phyloP scores from a whole-genome alignment of 2,113 vertebrate genomes.

The Seriola rivoliana region DNA sequence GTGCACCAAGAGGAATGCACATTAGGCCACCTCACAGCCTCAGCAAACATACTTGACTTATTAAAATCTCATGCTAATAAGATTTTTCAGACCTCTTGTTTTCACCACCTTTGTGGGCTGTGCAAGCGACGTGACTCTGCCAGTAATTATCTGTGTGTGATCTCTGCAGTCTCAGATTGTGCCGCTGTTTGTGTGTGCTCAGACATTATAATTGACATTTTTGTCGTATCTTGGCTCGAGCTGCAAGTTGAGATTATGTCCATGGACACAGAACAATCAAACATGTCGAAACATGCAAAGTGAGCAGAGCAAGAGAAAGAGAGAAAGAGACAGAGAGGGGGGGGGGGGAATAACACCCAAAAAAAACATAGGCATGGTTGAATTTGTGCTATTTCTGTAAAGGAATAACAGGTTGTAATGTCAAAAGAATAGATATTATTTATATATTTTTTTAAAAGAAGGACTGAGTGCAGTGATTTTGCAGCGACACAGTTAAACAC shows the following conservation, averaged over 20 bases:
- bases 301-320: neutral
- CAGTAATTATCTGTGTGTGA: neutral
- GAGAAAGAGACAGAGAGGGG: neutral
- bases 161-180: constrained; percentile 4
- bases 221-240: constrained; percentile 34
- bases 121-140: neutral
- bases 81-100: neutral
- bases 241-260: constrained; percentile 32
- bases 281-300: constrained; percentile 59
- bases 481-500: constrained; percentile 22
- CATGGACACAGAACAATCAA: constrained; percentile 24
- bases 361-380: neutral
- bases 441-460: neutral
- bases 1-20: neutral
- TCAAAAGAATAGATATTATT: constrained; percentile 12
- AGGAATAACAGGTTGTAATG: constrained; percentile 16
- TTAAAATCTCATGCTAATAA: neutral
- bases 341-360: neutral
- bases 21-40: neutral
- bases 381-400: neutral
- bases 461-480: constrained; percentile 15
- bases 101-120: neutral
- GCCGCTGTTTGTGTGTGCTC: constrained; percentile 26
- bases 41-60: neutral
- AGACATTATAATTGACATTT: constrained; percentile 59